phyloP scores from a whole-genome alignment of 2,888 invertebrate genomes.

The Cyaniris semiargus region DNA sequence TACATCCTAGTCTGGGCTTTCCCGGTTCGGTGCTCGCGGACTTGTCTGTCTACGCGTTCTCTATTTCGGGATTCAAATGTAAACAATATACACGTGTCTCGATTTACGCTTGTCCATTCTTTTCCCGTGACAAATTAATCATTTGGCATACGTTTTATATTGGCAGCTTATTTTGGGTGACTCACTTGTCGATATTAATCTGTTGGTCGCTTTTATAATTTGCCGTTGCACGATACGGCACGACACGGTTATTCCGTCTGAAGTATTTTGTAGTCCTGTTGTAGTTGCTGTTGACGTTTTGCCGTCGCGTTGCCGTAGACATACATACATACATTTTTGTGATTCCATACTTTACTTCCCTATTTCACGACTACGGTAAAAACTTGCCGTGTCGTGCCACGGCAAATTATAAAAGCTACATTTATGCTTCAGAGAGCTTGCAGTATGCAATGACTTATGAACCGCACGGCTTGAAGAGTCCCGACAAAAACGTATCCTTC shows the following conservation, averaged over 20 bases:
- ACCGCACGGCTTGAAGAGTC: conserved; percentile 47
- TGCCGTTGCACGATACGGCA: too few species aligned
- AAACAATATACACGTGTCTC: conserved; percentile 23
- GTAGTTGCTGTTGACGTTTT: too few species aligned
- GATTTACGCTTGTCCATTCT: background rate
- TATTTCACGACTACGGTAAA: background rate
- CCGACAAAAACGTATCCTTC: conserved; percentile 73
- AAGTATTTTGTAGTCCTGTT: too few species aligned
- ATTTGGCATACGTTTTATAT: conserved; percentile 27
- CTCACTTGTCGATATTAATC: background rate
- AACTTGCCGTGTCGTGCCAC: background rate
- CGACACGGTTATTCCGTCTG: too few species aligned
- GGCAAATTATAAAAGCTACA: background rate
- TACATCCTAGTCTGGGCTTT: background rate
- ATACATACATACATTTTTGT: too few species aligned
- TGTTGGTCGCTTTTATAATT: too few species aligned
- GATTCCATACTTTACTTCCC: too few species aligned
- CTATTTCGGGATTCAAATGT: conserved; percentile 1
- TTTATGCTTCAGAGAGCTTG: background rate
- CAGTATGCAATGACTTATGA: conserved; percentile 60
- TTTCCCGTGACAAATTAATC: conserved; percentile 16
- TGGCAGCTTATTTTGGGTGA: conserved; percentile 49
- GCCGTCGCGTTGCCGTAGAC: background rate
- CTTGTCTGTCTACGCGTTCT: background rate
- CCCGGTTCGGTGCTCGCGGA: conserved; percentile 8